Percentiles rank a stretch among this genome's conserved stretches.
Evolutionary conservation across 2,797 vertebrate species (phyloP).

Genomic region (Sternotherus odoratus): DNA sequence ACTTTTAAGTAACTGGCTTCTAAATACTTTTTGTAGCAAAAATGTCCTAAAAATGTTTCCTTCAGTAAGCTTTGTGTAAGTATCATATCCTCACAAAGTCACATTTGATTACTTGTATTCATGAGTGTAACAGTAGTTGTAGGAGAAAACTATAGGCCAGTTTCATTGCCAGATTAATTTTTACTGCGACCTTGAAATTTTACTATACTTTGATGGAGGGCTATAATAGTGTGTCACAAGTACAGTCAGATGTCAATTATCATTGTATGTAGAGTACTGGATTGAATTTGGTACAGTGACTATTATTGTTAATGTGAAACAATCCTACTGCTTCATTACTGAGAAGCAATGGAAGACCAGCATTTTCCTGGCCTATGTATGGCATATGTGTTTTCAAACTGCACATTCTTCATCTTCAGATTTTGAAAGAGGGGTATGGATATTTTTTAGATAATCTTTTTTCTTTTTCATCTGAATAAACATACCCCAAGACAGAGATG

Average conservation of each 20-base stretch:
- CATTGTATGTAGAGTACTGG: neutral
- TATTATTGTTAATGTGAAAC: conserved; percentile 36
- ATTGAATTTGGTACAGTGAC: neutral
- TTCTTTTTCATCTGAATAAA: neutral
- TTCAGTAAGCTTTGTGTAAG: neutral
- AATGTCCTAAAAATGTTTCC: neutral
- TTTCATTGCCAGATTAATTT: conserved; percentile 57
- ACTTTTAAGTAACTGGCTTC: neutral
- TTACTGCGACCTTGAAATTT: conserved; percentile 64
- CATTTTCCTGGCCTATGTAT: neutral
- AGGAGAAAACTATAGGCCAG: neutral
- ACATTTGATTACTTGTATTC: neutral
- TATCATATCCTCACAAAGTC: conserved; percentile 5
- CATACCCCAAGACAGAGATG: neutral
- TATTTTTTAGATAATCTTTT: neutral
- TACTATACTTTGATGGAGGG: conserved; percentile 42
- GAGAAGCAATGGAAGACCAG: neutral
- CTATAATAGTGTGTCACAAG: conserved; percentile 49
- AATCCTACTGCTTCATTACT: neutral
- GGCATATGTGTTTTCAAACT: conserved; percentile 17
- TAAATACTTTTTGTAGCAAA: conserved; percentile 11
- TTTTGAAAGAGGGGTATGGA: neutral
- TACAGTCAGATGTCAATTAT: neutral
- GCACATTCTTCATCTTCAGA: neutral
- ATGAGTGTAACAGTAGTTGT: neutral